Percentiles rank a stretch among this genome's conserved stretches.
These are phyloP conservation scores for Excalfactoria chinensis DNA, from an alignment of 2,113 vertebrate genomes.

Conservation along the genomic window DNA sequence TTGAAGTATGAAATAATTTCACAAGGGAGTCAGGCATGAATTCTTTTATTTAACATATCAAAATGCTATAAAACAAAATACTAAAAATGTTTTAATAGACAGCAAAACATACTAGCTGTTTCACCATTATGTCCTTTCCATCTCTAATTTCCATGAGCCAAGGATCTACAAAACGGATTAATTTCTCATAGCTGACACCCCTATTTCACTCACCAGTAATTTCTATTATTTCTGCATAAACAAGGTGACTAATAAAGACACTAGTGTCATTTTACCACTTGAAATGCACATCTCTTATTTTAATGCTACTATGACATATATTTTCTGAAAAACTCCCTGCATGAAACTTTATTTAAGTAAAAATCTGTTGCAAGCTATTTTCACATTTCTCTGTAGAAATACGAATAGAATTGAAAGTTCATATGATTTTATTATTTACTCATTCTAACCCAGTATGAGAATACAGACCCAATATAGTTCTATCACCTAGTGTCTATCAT, in stretches of 20 bases:
- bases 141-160: neutral
- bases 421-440: slow-evolving; percentile 40
- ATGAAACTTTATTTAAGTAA: neutral
- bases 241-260: neutral
- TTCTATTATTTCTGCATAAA: slow-evolving; percentile 36
- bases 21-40: neutral
- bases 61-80: neutral
- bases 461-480: neutral
- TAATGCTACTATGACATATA: neutral
- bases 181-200: neutral
- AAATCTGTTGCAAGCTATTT: neutral
- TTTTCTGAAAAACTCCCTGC: neutral
- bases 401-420: neutral
- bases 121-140: neutral
- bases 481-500: too few species aligned
- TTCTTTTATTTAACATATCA: neutral
- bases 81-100: neutral
- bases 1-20: neutral
- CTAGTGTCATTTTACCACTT: neutral
- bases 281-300: slow-evolving; percentile 9
- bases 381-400: neutral
- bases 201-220: neutral
- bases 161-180: neutral
- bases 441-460: slow-evolving; percentile 40
- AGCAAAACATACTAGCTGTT: neutral